Evolutionary conservation across 2,888 invertebrate genomes (phyloP).

Genomic region (Cyclophora albipunctata): DNA sequence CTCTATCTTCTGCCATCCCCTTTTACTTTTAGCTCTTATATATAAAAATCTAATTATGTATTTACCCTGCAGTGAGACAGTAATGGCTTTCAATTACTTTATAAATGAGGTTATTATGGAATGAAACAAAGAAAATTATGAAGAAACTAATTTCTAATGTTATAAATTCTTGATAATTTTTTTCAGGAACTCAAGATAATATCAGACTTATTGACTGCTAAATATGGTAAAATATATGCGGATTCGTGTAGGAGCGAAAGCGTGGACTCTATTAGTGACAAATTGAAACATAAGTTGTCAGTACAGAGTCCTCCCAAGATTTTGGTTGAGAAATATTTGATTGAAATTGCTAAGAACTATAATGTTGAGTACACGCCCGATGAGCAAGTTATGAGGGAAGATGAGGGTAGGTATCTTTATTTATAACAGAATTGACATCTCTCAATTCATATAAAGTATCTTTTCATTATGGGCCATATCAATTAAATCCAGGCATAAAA

Average conservation of each 20-base stretch:
- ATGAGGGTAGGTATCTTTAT: constrained; percentile 56
- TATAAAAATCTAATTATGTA: too few species aligned
- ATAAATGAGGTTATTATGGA: too few species aligned
- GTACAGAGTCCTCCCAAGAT: constrained; percentile 96
- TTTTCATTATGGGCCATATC: too few species aligned
- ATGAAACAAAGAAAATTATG: too few species aligned
- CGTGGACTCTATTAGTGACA: constrained; percentile 88
- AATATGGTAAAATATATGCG: constrained; percentile 96
- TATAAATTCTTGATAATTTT: not conserved
- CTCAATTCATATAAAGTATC: too few species aligned
- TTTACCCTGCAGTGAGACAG: too few species aligned
- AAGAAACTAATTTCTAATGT: not conserved
- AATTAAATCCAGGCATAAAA: too few species aligned
- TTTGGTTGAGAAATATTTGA: constrained; percentile 92
- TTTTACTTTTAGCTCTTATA: too few species aligned
- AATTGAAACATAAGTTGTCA: constrained; percentile 93
- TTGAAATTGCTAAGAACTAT: constrained; percentile 97
- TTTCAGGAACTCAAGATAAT: constrained; percentile 83
- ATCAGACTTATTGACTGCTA: constrained; percentile 89
- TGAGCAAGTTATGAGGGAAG: constrained; percentile 90
- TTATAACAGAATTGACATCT: too few species aligned
- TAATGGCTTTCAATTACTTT: too few species aligned
- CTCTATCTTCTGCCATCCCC: too few species aligned
- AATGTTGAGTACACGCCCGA: constrained; percentile 97
- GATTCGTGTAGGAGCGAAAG: constrained; percentile 90